phyloP scores from a whole-genome alignment of 2,797 vertebrate species.

The Cirrhinus mrigala region DNA sequence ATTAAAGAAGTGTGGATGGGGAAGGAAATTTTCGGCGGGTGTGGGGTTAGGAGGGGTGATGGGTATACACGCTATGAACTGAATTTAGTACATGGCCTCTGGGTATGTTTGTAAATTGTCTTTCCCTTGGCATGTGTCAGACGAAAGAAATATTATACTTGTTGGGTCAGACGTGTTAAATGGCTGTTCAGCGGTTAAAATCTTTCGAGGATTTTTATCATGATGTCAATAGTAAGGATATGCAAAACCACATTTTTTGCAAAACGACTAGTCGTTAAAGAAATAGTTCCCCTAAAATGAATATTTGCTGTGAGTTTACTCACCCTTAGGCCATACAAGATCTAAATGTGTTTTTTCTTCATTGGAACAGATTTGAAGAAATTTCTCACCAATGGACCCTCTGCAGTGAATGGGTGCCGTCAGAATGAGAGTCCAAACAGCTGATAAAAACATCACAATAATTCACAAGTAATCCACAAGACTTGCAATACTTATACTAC shows the following conservation, averaged over 20 bases:
- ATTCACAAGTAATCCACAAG: too few species aligned
- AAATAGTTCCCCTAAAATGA: neutral
- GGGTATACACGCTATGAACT: conserved; percentile 47
- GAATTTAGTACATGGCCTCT: conserved; percentile 60
- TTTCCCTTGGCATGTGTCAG: conserved; percentile 36
- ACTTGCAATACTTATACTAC: neutral
- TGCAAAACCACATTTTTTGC: neutral
- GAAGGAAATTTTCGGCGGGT: conserved; percentile 63
- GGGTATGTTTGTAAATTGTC: conserved; percentile 35
- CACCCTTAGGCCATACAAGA: too few species aligned
- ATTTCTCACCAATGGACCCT: too few species aligned
- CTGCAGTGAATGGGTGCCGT: too few species aligned
- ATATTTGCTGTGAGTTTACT: neutral
- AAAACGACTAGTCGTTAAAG: neutral
- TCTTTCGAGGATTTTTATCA: conserved; percentile 1
- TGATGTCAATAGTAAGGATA: neutral
- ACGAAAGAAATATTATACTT: conserved; percentile 47
- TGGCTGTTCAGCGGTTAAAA: conserved; percentile 8
- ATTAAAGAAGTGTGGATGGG: conserved; percentile 76
- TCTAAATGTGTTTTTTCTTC: too few species aligned
- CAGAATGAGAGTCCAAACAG: too few species aligned
- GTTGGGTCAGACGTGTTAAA: conserved; percentile 18
- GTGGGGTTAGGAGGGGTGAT: conserved; percentile 56
- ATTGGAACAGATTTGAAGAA: too few species aligned
- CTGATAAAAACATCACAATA: too few species aligned